These are phyloP conservation scores for Gymnocypris eckloni DNA, from an alignment of 2,797 vertebrate genomes.

Conservation along the genomic window DNA sequence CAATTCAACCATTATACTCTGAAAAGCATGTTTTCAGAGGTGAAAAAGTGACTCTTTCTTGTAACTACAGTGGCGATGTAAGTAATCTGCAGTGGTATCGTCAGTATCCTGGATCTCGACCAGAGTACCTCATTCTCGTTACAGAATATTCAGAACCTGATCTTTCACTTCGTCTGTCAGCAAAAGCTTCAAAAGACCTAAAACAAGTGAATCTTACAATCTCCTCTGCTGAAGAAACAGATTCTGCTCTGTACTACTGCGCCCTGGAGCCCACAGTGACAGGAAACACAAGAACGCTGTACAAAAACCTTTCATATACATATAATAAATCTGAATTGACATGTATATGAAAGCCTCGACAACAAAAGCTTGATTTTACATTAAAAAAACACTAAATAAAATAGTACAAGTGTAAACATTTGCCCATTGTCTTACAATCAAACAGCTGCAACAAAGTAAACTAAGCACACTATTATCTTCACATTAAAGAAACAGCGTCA, in stretches of 20 bases:
- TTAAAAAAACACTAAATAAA: too few species aligned
- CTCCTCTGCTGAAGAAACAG: conserved; percentile 28
- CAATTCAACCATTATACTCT: background rate
- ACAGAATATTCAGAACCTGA: background rate
- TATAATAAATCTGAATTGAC: too few species aligned
- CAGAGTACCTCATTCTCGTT: conserved; percentile 13
- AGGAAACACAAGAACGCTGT: too few species aligned
- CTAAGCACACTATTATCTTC: too few species aligned
- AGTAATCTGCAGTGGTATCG: conserved; percentile 36
- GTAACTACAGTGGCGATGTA: background rate
- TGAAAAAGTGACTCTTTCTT: conserved; percentile 4
- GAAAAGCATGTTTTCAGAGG: background rate
- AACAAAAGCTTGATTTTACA: too few species aligned
- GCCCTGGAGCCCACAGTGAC: too few species aligned
- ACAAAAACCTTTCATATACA: conserved; percentile 20
- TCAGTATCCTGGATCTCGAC: background rate
- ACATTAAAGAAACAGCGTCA: too few species aligned
- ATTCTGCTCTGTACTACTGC: conserved; percentile 25
- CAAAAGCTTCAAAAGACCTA: background rate
- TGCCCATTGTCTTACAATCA: too few species aligned
- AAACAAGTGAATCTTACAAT: conserved; percentile 24
- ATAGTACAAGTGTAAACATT: too few species aligned
- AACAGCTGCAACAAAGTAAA: too few species aligned
- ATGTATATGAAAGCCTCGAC: too few species aligned
- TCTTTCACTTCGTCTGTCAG: background rate